Evolutionary conservation across 2,797 vertebrate genomes (phyloP).

Genomic region (Labeo calbasu): DNA sequence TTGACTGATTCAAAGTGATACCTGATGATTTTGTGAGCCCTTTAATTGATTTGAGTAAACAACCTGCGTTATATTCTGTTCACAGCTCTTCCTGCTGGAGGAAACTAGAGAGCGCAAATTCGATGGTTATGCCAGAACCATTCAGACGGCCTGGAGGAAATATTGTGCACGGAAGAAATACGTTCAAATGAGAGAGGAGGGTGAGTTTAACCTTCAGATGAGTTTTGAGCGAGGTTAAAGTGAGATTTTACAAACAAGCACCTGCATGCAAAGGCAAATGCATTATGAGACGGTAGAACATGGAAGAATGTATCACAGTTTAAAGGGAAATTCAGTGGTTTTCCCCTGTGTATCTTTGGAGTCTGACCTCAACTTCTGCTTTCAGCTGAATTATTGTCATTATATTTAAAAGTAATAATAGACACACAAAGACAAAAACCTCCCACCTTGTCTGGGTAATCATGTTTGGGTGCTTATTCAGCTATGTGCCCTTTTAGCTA

Average conservation of each 20-base stretch:
- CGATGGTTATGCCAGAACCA: conserved; percentile 91
- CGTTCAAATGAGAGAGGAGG: conserved; percentile 98
- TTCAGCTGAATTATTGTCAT: conserved; percentile 23
- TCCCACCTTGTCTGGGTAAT: neutral
- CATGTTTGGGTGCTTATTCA: neutral
- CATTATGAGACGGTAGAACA: neutral
- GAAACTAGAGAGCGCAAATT: conserved; percentile 97
- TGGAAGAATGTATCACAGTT: neutral
- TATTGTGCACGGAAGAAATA: conserved; percentile 92
- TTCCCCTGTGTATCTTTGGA: conserved; percentile 21
- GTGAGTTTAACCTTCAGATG: conserved; percentile 70
- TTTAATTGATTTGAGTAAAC: neutral
- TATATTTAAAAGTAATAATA: conserved; percentile 25
- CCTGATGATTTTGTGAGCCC: neutral
- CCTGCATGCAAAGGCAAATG: neutral
- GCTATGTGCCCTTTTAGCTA: neutral
- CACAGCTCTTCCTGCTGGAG: conserved; percentile 93
- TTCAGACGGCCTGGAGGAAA: conserved; percentile 95
- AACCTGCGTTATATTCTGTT: conserved; percentile 18
- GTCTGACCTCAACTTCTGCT: conserved; percentile 15
- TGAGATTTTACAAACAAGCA: neutral
- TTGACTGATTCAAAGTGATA: neutral
- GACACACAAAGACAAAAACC: neutral
- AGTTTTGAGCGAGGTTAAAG: neutral
- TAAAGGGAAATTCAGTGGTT: conserved; percentile 31